Evolutionary conservation across 35 echinoderm and acorn worm species (phyloP), one percentile per base, ranked within the genome.

Genomic region (Lytechinus variegatus): DNA sequence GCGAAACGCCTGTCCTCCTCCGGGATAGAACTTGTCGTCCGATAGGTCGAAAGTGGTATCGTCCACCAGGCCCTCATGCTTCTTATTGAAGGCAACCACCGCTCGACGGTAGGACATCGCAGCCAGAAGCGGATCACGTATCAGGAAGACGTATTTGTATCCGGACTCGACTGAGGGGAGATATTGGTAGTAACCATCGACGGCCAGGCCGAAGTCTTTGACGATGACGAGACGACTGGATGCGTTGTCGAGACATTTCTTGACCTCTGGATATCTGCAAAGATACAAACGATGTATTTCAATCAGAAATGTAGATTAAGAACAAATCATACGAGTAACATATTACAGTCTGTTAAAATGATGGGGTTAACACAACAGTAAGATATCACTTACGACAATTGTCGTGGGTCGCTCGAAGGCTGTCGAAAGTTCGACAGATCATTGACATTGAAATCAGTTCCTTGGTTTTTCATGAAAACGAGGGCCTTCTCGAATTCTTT

Each of bases 241-340:
- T 54, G 88, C 52, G 7, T 28, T 90, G 88, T 90, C 88, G 29
- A 90, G 88, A 52, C 88, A 90, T 90, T 54, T 90, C 52, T 90
- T 90, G 10, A 90, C 21, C 10, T 14, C 88, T 52, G 88, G 52
- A 90, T 90, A 90, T 21, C 88, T 90, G 88, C 2, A 44, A 44
- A 44, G 33, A 44, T 44, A 44, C 33, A 44, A 44, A 44, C 0
- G 33, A 44, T 44, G 2, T 1, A 44, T 44, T 44, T 44, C 33
- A 0, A 44, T 44, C 33, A 44, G 33, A 44, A 44, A 44, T 44
- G 33, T 44, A 44, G 33, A 44, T 44, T 44, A 1, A 44, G 2
- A 44, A 0, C 33, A 44, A 44, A 44, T 44, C 33, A 44, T n/a
- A n/a, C n/a, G n/a, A n/a, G n/a, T n/a, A n/a, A n/a, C n/a, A n/a